phyloP scores from a whole-genome alignment of 2,113 vertebrate genomes.

The Tympanuchus pallidicinctus region DNA sequence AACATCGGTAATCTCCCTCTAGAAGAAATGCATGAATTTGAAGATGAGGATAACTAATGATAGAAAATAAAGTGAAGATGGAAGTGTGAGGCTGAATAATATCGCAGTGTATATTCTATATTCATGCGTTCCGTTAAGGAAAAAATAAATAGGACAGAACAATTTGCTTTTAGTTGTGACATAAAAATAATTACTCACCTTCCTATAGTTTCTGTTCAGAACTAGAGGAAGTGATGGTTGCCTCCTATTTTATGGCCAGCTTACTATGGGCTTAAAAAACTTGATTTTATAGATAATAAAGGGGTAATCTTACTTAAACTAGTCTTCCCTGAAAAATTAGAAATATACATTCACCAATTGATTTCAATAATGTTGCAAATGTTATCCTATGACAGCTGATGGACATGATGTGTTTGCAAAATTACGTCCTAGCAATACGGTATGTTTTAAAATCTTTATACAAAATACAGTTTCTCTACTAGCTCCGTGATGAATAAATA shows the following conservation, averaged over 20 bases:
- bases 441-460: not conserved
- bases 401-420: not conserved
- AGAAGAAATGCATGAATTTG: conserved; percentile 20
- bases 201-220: not conserved
- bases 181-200: not conserved
- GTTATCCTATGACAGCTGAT: not conserved
- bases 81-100: not conserved
- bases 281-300: not conserved
- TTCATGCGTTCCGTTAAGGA: not conserved
- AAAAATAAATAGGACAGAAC: not conserved
- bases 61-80: conserved; percentile 5
- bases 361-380: not conserved
- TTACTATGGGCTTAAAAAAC: not conserved
- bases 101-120: not conserved
- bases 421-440: not conserved
- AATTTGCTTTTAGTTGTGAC: not conserved
- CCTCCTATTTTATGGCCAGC: not conserved
- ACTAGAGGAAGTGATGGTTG: not conserved
- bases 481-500: not conserved
- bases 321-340: not conserved
- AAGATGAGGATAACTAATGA: conserved; percentile 8
- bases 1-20: not conserved
- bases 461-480: not conserved
- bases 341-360: not conserved
- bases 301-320: not conserved